Base-by-base conservation (phyloP, 2,797 vertebrate species). In the Alexandromys oeconomus region DNA sequence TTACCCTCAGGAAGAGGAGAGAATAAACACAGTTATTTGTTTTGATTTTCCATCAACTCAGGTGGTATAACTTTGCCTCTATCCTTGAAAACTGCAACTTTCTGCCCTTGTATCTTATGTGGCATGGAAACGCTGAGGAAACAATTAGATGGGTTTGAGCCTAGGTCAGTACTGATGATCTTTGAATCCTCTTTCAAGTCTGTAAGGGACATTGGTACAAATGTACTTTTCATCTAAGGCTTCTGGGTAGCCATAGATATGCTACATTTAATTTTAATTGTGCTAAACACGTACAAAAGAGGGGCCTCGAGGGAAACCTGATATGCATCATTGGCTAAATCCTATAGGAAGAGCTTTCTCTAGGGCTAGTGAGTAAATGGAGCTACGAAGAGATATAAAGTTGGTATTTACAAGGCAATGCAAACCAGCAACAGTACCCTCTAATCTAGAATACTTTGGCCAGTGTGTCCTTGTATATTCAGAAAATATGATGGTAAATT, bases 341-440 rank as follows among this genome's bases (percentile, higher is more conserved):
- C 51, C 21, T 54, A 10, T 12, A 25, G 8, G 54, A 85, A 86
- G 71, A n/a, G 9, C 2, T 91, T 78, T n/a, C n/a, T 25, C 15
- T 14, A 7, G 19, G 57, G 7, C 43, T 71, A 9, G 17, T 27
- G 43, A 48, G 46, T 57, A 67, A 51, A 27, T 31, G 5, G 11
- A 79, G 4, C 29, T 73, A 29, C 4, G 25, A 69, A 89, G 27
- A 84, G 3, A 69, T 63, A 34, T 65, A 59, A 29, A 43, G 54
- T 11, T 31, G 7, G 23, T 51, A 80, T 13, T 89, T 6, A 0
- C 31, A 89, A 89, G 23, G 2, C 59, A 67, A 17, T 74, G 34
- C 5, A n/a, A 82, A 1, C 34, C 0, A 23, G 4, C 7, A 40
- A 0, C 0, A 88, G 15, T 0, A 43, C 9, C 77, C n/a, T 29